Conservation (phyloP, 2,797 vertebrate genomes). For the Cossypha caffra region DNA sequence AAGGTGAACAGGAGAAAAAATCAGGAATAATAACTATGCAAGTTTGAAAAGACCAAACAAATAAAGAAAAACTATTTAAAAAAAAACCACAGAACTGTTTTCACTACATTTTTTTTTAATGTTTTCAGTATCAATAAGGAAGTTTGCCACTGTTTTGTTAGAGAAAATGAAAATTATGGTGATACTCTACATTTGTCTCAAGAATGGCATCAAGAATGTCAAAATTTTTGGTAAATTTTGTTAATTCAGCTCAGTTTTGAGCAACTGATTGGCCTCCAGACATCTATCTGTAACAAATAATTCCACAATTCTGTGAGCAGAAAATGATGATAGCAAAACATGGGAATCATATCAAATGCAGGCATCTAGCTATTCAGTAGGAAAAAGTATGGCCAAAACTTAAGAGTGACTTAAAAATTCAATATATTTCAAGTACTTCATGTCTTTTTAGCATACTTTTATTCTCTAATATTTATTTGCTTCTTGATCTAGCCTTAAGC, state of each 20-base stretch:
- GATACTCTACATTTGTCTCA: neutral
- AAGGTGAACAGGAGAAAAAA: neutral
- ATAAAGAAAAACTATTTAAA: neutral
- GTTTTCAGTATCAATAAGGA: neutral
- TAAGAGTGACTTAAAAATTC: neutral
- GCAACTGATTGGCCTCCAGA: neutral
- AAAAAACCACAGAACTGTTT: neutral
- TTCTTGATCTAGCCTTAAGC: neutral
- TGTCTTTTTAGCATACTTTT: neutral
- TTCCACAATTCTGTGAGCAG: neutral
- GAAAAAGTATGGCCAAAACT: neutral
- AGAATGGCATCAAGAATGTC: neutral
- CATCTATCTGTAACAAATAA: neutral
- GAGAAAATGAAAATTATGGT: neutral
- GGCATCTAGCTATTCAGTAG: neutral
- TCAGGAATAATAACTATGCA: neutral
- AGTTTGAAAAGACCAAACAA: neutral
- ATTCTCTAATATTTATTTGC: neutral
- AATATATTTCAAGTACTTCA: neutral
- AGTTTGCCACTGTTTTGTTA: neutral
- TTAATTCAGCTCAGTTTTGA: neutral
- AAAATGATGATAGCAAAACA: neutral
- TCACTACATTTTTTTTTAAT: neutral
- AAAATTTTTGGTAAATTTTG: neutral
- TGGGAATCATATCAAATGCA: neutral